Conservation (phyloP, 2,888 invertebrate genomes). For the Eupelmus urozonus region DNA sequence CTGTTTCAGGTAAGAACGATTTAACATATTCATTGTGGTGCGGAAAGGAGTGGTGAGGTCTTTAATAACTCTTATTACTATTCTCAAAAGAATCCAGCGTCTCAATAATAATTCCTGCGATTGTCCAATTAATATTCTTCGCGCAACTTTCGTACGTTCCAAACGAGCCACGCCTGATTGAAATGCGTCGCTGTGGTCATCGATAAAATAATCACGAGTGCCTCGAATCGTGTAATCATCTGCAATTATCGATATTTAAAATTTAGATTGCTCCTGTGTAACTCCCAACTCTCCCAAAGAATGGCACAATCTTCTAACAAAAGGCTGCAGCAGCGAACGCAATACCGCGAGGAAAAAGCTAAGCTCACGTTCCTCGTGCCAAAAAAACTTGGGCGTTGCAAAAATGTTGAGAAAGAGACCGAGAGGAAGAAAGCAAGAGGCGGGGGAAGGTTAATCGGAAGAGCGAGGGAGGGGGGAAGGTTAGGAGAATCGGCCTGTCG, state of each 20-base stretch:
- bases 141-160: background rate
- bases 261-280: conserved; percentile 35
- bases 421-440: background rate
- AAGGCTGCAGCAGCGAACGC: background rate
- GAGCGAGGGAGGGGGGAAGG: background rate
- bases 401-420: background rate
- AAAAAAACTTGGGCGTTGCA: conserved; percentile 13
- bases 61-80: conserved; percentile 10
- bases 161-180: background rate
- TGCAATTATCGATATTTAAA: conserved; percentile 43
- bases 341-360: conserved; percentile 8
- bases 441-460: conserved; percentile 41
- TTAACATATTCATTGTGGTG: background rate
- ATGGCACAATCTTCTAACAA: background rate
- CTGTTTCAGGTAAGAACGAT: conserved; percentile 43
- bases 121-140: conserved; percentile 26
- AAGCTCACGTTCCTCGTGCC: background rate
- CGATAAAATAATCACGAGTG: conserved; percentile 16
- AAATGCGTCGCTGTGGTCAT: conserved; percentile 15
- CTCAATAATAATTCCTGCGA: background rate
- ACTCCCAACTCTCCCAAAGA: background rate
- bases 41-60: background rate
- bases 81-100: background rate
- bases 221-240: conserved; percentile 28
- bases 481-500: conserved; percentile 59